A percentile compares a stretch with the other conserved stretches of the same genome.
Conservation (phyloP, 2,888 invertebrate species). For the Alloplasta piceator region DNA sequence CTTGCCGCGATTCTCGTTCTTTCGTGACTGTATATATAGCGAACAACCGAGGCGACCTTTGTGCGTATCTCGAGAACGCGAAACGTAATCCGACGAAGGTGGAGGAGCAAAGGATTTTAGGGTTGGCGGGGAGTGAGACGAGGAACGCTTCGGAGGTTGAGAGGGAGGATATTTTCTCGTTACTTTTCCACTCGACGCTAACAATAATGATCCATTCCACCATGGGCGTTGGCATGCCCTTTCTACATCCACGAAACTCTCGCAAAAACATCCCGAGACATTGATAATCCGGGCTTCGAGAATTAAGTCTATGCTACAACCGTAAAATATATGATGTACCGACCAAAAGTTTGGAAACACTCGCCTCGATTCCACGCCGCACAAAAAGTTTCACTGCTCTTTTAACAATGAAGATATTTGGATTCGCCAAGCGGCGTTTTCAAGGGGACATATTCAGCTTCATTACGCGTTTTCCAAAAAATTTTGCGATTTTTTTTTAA, state of each 20-base stretch:
- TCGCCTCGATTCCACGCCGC: no score
- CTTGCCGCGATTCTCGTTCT: slow-evolving; percentile 47
- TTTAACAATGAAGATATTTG: no score
- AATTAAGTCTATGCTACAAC: not conserved
- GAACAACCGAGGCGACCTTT: slow-evolving; percentile 42
- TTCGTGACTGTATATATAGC: not conserved
- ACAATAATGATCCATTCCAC: slow-evolving; percentile 59
- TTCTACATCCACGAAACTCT: slow-evolving; percentile 33
- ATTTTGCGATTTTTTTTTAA: no score
- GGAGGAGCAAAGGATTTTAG: not conserved
- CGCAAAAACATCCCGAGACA: slow-evolving; percentile 39
- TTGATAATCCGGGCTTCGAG: slow-evolving; percentile 30
- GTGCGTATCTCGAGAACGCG: slow-evolving; percentile 60
- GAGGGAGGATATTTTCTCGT: slow-evolving; percentile 42
- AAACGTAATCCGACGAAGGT: slow-evolving; percentile 58
- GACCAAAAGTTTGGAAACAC: no score
- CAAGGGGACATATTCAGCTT: no score
- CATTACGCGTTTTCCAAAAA: no score
- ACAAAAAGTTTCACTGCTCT: no score
- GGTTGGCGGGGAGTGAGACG: not conserved
- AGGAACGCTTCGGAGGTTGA: slow-evolving; percentile 11
- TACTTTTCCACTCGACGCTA: slow-evolving; percentile 46
- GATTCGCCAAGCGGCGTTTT: no score
- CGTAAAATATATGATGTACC: no score
- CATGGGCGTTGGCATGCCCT: slow-evolving; percentile 22